Evolutionary conservation across 2,888 invertebrate genomes (phyloP).

Genomic region (Tipula unca): DNA sequence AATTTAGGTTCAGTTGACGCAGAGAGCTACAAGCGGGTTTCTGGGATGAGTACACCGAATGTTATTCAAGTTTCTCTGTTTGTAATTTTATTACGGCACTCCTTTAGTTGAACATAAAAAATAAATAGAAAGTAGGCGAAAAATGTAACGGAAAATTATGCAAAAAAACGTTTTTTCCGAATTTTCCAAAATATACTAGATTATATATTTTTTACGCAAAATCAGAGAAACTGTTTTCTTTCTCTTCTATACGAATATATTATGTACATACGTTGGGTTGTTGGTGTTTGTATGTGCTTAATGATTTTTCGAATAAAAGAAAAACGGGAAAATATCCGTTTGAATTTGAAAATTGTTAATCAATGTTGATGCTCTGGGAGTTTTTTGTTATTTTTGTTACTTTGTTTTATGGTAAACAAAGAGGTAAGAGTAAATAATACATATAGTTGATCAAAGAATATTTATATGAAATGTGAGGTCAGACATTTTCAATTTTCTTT

Average conservation of each 20-base stretch:
- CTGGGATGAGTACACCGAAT: background rate
- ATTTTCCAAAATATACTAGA: background rate
- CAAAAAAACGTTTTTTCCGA: background rate
- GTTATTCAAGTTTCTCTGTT: background rate
- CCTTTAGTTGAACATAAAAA: background rate
- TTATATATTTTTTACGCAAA: background rate
- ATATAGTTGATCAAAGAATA: background rate
- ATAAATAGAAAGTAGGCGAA: background rate
- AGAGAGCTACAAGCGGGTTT: background rate
- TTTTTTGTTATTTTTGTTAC: background rate
- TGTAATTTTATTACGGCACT: background rate
- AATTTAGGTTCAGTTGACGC: background rate
- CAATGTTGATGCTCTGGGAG: background rate
- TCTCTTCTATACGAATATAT: background rate
- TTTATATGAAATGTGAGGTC: background rate
- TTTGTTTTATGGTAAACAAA: background rate
- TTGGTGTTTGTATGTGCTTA: background rate
- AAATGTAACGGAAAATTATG: background rate
- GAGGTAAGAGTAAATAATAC: background rate
- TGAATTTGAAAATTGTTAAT: slow-evolving; percentile 2
- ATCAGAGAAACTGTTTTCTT: background rate
- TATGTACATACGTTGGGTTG: background rate
- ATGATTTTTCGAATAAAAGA: background rate
- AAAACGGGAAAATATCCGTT: background rate
- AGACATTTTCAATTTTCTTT: no score